Evolutionary conservation across 1,140 invertebrate species (phyloP).

Genomic region (Drosophila aff.): DNA sequence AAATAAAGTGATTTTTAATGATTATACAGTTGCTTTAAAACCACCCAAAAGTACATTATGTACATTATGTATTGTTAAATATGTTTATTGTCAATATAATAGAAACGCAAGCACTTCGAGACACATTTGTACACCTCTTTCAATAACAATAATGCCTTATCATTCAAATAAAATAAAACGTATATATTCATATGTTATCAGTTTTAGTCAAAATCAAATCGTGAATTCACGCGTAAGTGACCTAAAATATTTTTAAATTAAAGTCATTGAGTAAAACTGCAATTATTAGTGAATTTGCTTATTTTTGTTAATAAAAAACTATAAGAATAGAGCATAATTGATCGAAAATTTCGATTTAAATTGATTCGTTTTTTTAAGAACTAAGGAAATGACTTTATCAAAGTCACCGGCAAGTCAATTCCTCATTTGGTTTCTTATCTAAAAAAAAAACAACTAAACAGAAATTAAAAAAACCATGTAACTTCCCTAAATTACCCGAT

Average conservation of each 20-base stretch:
- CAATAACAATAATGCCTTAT: slow-evolving; percentile 4
- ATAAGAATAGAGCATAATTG: not conserved
- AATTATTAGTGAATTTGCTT: not conserved
- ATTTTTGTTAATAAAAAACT: not conserved
- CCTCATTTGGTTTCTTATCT: slow-evolving; percentile 33
- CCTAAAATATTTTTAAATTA: not conserved
- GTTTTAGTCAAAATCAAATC: slow-evolving; percentile 11
- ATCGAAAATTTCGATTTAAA: not conserved
- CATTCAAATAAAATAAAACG: not conserved
- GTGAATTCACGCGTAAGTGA: not conserved
- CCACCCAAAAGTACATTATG: not conserved
- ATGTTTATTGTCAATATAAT: slow-evolving; percentile 1
- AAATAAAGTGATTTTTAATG: not conserved
- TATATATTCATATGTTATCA: slow-evolving; percentile 2
- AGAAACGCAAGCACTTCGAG: not conserved
- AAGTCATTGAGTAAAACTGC: not conserved
- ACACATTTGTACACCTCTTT: not conserved
- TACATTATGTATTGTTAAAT: slow-evolving; percentile 2
- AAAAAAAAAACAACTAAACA: not conserved
- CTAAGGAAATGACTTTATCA: not conserved
- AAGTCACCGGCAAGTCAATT: slow-evolving; percentile 3
- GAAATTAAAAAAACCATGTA: not conserved
- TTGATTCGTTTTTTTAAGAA: not conserved
- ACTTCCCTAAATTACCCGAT: slow-evolving; percentile 26
- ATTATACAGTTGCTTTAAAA: slow-evolving; percentile 9